Conservation (phyloP, 1,140 invertebrate genomes). For the Magallana gigas region DNA sequence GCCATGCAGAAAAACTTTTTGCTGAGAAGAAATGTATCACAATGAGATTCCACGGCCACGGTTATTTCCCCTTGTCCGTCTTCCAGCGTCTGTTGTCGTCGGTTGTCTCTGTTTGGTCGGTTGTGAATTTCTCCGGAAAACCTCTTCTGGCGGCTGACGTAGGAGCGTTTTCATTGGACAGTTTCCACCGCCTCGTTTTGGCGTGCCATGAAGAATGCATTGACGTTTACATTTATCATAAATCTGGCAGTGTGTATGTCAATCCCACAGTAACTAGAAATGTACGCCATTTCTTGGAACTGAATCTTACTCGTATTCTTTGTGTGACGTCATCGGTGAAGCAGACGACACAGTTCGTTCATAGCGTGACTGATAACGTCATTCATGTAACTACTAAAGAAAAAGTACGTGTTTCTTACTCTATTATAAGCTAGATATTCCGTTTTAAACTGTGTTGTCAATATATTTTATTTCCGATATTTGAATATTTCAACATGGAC, state of each 20-base stretch:
- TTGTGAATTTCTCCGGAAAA: not conserved
- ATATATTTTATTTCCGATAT: no score
- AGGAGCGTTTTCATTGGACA: conserved; percentile 1
- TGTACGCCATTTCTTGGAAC: conserved; percentile 23
- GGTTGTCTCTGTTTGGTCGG: not conserved
- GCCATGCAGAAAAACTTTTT: not conserved
- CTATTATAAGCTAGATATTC: no score
- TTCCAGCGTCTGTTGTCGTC: not conserved
- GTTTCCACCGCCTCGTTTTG: conserved; percentile 8
- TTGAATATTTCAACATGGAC: no score
- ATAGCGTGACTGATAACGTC: not conserved
- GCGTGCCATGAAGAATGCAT: not conserved
- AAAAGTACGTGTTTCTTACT: not conserved
- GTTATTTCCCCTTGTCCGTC: not conserved
- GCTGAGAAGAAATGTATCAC: conserved; percentile 18
- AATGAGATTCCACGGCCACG: not conserved
- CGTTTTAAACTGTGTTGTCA: no score
- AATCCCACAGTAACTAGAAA: not conserved
- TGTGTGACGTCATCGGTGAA: conserved; percentile 5
- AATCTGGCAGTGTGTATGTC: not conserved
- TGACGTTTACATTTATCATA: conserved; percentile 4
- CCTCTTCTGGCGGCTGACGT: not conserved
- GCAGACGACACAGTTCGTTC: conserved; percentile 13
- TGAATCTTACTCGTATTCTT: not conserved
- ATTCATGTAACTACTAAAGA: not conserved